Evolutionary conservation across 2,888 invertebrate species (phyloP), one percentile per base, ranked within the genome.

Genomic region (Thysanoteuthis rhombus): DNA sequence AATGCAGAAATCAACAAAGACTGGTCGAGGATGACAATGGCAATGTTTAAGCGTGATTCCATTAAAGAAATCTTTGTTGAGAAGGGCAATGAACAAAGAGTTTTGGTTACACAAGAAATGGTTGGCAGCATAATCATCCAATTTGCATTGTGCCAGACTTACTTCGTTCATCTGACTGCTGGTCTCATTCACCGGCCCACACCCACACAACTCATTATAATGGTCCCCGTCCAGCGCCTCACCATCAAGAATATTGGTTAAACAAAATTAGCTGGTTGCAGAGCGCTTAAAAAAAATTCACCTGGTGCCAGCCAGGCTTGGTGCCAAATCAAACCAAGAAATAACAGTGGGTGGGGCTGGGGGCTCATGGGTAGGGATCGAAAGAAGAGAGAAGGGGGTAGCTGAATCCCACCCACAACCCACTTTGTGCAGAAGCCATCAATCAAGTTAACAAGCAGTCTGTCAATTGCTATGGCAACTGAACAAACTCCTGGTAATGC

Each of bases 391-490:
- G 36, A 12, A n/a, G 75, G 75, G 58, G n/a, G 75, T 75, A 75
- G 16, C 8, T n/a, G 0, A 75, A n/a, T 4, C 75, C 75, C n/a
- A 75, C 36, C 75, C 16, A 16, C n/a, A 16, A n/a, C 12, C 75
- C 75, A n/a, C 75, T 75, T 75, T 75, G 75, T 75, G 75, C 75
- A 75, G 36, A 75, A 75, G 22, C 75, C n/a, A 75, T 75, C 75
- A 75, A 75, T 75, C 75, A 75, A 75, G 36, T 75, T 75, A 75
- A 75, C 75, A 75, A 75, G 75, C 75, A n/a, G 75, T n/a, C 75
- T 75, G 75, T 75, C 75, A 75, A 75, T 75, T 75, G n/a, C 75
- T 75, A 75, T 75, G 75, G 75, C 75, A 75, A 75, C 75, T 75
- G 75, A 75, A 75, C n/a, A 75, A 75, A 75, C 75, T 36, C 75